Base-by-base conservation (phyloP, 2,888 invertebrate genomes). In the Philaethria dido region DNA sequence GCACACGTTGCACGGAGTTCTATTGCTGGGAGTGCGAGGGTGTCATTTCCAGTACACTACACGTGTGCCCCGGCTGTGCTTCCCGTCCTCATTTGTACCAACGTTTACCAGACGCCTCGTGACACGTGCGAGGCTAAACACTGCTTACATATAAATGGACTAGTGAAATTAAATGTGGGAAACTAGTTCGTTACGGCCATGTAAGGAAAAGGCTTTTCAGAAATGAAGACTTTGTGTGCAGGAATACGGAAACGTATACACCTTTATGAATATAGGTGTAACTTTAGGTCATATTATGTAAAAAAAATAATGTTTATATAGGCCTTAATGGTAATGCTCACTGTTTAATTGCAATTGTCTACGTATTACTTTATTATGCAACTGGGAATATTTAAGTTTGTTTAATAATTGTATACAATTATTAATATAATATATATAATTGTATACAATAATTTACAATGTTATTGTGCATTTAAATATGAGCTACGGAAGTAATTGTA, bases 31-130 rank as follows among this genome's bases (percentile, higher is more conserved):
- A 99, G 87, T 99, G 99, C 93, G 99, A 99, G 93, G 94, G 97
- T 76, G 97, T 98, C 82, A 95, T 99, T 45, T 98, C 99, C 74
- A 97, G 98, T 76, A 96, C 97, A 0, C 92, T 99, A 63, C 99
- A 99, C 87, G 97, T 97, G 45, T 99, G 99, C 86, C 99, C 99
- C 16, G 99, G 98, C 50, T 99, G 99, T 90, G 95, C 98, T n/a
- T 95, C 96, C 2, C 94, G 89, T 0, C 92, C 92, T 4, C 86
- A 85, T 47, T 84, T 91, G 66, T 92, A 90, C 80, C 92, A 91
- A 75, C 81, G 91, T 1, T 80, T 92, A 73, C 90, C 91, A 0
- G 85, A 85, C 18, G 62, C 85, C n/a, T 73, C 81, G 16, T 80
- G 69, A 69, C 44, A 47, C n/a, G 61, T 29, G 59, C 36, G 33